Evolutionary conservation across 2,888 invertebrate species (phyloP), one percentile per base, ranked within the genome.

Genomic region (Pimpla rufipes): DNA sequence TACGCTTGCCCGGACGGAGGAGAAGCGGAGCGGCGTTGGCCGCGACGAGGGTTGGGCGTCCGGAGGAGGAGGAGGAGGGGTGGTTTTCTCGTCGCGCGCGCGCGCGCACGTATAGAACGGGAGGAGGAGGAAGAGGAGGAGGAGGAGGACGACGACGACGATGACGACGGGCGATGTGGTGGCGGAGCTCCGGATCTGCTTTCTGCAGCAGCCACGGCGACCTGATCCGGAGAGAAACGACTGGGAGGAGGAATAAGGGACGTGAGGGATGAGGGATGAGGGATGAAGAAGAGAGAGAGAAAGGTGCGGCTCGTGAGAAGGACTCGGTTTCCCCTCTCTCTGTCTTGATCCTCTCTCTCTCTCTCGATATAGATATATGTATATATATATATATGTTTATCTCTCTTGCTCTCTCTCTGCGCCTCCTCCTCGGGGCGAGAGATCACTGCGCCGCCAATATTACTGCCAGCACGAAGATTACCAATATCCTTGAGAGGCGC

Each of bases 401-500:
- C n/a, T n/a, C 29, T 29, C 29, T 29, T 29, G 16, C 50, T 52
- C 62, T 45, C n/a, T 66, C 73, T 59, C 59, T 55, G 55, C 70
- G 59, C 59, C 35, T 59, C 68, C 84, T 89, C 86, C 87, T 87
- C 86, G 88, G 89, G 89, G 90, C 88, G 89, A 92, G 91, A 93
- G 93, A 93, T 93, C 92, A 93, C 91, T 91, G 92, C 93, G 91
- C 90, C 91, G 88, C 90, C 91, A 87, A 93, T 93, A 93, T 93
- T 93, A 92, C 92, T 90, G 89, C 91, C 89, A 89, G 91, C 89
- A 87, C 87, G 89, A 93, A 93, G 93, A 93, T 93, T 93, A 93
- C 93, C 93, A 93, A 93, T 93, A 93, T 93, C 92, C 91, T 93
- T 92, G 93, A 93, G 92, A 92, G 93, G 90, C 91, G 91, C 91